Evolutionary conservation across 2,888 invertebrate species (phyloP), one percentile per base, ranked within the genome.

Genomic region (Belgica antarctica): DNA sequence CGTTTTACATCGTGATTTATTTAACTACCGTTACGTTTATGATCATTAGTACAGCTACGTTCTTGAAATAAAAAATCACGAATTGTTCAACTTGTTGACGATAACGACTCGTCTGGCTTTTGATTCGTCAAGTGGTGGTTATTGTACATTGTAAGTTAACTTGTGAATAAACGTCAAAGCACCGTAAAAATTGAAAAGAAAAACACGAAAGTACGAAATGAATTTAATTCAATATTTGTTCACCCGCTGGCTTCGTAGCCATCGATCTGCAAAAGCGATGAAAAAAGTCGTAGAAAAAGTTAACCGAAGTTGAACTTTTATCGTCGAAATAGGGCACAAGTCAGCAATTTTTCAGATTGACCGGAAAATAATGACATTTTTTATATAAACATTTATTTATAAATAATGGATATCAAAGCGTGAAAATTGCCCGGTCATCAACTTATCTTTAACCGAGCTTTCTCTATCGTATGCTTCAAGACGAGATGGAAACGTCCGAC

Each of bases 321-420:
- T 57, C 25, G 22, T 22, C 25, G 22, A 15, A n/a, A 24, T n/a
- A n/a, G n/a, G n/a, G n/a, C n/a, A n/a, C 24, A 57, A 8, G 61
- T 61, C 27, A 62, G 62, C 62, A 62, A 62, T 27, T 31, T 62
- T 62, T 62, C 62, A 62, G 62, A 62, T 62, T 62, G 62, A 62
- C 62, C 62, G 62, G 62, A 62, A 62, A 62, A 28, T 62, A 62
- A 62, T 63, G 41, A 15, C 63, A 63, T 63, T 63, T 63, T 62
- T 63, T 62, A 28, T 10, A 41, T 24, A 36, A 36, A 41, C 63
- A 63, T 63, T 63, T 41, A 63, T 63, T 63, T 63, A 34, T 63
- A 63, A 63, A 63, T 63, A 63, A 63, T 63, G 36, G 63, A 63
- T 63, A 63, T 63, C 63, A 63, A 22, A 41, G 36, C 63, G 63